These are phyloP conservation scores for Vimba vimba DNA, from an alignment of 2,113 vertebrate genomes.

Conservation along the genomic window DNA sequence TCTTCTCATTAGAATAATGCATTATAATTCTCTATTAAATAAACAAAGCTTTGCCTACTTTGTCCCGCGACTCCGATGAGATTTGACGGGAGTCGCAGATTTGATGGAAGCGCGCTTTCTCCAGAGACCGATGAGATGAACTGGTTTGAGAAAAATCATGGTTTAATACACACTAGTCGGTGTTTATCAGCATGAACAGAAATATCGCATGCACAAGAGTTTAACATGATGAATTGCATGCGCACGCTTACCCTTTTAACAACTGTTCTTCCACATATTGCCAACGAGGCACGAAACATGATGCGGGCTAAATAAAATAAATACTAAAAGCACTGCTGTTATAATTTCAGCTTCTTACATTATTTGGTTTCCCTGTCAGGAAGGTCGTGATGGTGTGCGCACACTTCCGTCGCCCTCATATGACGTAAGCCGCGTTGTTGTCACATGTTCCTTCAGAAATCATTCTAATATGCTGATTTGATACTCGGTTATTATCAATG, in stretches of 20 bases:
- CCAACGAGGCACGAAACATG: slow-evolving; percentile 68
- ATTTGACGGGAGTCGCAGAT: slow-evolving; percentile 75
- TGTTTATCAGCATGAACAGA: neutral
- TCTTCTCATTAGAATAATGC: neutral
- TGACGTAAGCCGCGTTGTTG: slow-evolving; percentile 27
- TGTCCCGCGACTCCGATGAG: slow-evolving; percentile 68
- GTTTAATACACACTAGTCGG: too few species aligned
- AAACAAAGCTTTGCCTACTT: slow-evolving; percentile 60
- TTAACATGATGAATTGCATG: neutral
- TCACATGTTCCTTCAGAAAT: too few species aligned
- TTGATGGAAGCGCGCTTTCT: slow-evolving; percentile 69
- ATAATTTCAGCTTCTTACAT: neutral
- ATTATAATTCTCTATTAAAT: neutral
- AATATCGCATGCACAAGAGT: neutral
- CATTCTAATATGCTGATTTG: too few species aligned
- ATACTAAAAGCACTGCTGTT: neutral
- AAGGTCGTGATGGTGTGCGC: slow-evolving; percentile 41
- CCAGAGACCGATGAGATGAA: slow-evolving; percentile 68
- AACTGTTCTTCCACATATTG: slow-evolving; percentile 56
- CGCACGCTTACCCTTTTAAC: slow-evolving; percentile 64
- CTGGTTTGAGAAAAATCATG: slow-evolving; percentile 56
- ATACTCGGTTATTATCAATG: too few species aligned
- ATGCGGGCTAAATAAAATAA: neutral
- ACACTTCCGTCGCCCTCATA: slow-evolving; percentile 7
- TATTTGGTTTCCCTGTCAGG: neutral